These are phyloP conservation scores for Cremastobaeus sp. DNA, from an alignment of 2,888 invertebrate genomes.

Conservation along the genomic window DNA sequence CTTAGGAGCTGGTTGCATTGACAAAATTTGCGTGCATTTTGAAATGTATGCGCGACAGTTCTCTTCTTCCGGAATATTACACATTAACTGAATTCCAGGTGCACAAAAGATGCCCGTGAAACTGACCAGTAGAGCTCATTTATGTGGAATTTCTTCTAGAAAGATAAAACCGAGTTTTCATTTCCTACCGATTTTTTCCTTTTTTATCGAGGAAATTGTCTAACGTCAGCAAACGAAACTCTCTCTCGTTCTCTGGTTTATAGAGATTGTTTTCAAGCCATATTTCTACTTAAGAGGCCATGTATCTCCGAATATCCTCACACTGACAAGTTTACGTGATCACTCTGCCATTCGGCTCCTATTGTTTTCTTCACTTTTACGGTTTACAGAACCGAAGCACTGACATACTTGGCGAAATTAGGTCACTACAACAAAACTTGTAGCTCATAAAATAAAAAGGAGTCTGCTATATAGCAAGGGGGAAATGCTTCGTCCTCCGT, in stretches of 20 bases:
- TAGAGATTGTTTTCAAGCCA: not conserved
- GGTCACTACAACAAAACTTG: slow-evolving; percentile 60
- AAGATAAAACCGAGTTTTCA: no score
- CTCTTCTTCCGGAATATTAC: slow-evolving; percentile 7
- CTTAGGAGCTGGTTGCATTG: slow-evolving; percentile 34
- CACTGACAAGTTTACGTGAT: slow-evolving; percentile 13
- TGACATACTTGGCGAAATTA: slow-evolving; percentile 53
- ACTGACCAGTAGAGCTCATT: no score
- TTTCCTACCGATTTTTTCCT: no score
- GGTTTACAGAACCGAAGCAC: slow-evolving; percentile 35
- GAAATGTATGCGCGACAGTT: slow-evolving; percentile 22
- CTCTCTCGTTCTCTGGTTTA: no score
- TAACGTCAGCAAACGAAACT: no score
- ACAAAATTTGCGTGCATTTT: slow-evolving; percentile 46
- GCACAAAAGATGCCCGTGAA: no score
- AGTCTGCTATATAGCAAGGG: slow-evolving; percentile 49
- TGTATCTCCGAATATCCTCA: not conserved
- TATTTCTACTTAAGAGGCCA: not conserved
- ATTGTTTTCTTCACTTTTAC: slow-evolving; percentile 53
- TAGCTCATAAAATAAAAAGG: slow-evolving; percentile 63
- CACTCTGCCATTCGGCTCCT: slow-evolving; percentile 29
- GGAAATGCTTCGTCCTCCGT: slow-evolving; percentile 52
- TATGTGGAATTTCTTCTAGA: no score
- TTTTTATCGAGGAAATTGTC: no score
- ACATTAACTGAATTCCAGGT: not conserved